phyloP scores from a whole-genome alignment of 2,113 vertebrate genomes.

The Vanacampus margaritifer region DNA sequence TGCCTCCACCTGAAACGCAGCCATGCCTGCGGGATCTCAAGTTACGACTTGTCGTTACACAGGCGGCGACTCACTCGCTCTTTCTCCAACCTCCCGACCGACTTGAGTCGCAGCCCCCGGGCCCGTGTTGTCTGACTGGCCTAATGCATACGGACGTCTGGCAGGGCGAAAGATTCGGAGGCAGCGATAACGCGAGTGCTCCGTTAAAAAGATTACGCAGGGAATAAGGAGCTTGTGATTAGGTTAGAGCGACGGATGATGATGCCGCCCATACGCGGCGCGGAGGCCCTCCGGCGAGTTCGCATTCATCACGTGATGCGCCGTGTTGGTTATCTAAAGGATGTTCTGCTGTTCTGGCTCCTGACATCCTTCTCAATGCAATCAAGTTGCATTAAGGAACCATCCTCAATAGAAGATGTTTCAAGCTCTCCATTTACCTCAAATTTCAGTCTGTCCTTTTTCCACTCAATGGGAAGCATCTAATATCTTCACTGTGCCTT shows the following conservation, averaged over 20 bases:
- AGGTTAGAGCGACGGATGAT: constrained; percentile 51
- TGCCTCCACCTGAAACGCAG: constrained; percentile 26
- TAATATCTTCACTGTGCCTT: too few species aligned
- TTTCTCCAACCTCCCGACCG: constrained; percentile 23
- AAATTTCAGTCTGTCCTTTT: background rate
- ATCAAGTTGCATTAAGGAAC: constrained; percentile 28
- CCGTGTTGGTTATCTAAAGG: constrained; percentile 37
- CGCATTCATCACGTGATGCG: constrained; percentile 28
- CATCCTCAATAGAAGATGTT: constrained; percentile 27
- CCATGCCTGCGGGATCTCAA: constrained; percentile 36
- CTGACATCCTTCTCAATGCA: constrained; percentile 34
- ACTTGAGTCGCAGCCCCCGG: constrained; percentile 44
- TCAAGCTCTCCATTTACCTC: background rate
- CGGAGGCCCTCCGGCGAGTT: constrained; percentile 20
- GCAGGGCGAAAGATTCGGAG: constrained; percentile 48
- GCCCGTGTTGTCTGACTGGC: constrained; percentile 41
- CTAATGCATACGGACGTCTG: constrained; percentile 65
- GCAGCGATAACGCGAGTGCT: constrained; percentile 51
- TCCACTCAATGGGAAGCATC: background rate
- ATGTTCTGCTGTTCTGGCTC: constrained; percentile 45
- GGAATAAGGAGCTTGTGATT: constrained; percentile 56
- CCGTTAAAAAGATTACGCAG: constrained; percentile 53
- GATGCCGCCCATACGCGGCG: constrained; percentile 36
- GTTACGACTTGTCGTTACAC: constrained; percentile 41
- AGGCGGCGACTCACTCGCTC: constrained; percentile 25